Evolutionary conservation across 2,113 vertebrate genomes (phyloP), one percentile per base, ranked within the genome.

Genomic region (Ailurus styani): DNA sequence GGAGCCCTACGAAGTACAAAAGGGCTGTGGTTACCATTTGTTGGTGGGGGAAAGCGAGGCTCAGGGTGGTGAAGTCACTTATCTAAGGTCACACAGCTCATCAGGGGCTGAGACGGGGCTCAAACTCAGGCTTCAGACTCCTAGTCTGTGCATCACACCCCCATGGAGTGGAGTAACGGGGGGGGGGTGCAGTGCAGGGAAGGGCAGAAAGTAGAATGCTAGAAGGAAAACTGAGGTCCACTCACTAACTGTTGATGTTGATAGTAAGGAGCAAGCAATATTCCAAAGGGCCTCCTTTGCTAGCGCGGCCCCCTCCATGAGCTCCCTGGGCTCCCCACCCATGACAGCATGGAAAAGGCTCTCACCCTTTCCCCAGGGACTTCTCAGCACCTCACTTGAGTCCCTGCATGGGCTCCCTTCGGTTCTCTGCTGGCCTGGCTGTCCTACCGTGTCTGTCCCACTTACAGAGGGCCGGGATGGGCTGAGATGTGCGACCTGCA

Each of bases 191-290:
- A n/a, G n/a, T n/a, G n/a, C n/a, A n/a, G n/a, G n/a, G n/a, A n/a
- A n/a, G 8, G 4, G 55, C 29, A 17, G 45, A 57, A 60, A 40
- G 3, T 37, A 21, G 27, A 31, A 62, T 6, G 27, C 27, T 23
- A 37, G 34, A 50, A 60, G 25, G 47, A 45, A n/a, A 12, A 13
- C 3, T 0, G 34, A 52, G 50, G 17, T 11, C 8, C 0, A 0
- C 17, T 55, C 54, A 14, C 47, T 29, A 34, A 37, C 45, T 9
- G 2, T 4, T 3, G 0, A n/a, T 12, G 37, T 7, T 27, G 14
- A 54, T 10, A 2, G 3, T 20, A 60, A 66, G 27, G 40, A 29
- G 17, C 7, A 17, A 42, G 31, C 40, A 40, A 10, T 77, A 18
- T 13, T 42, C 17, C 60, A 17, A 68, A 31, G 57, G 23, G 25